Base-by-base conservation (phyloP, 2,888 invertebrate species). In the Junonia oenone region DNA sequence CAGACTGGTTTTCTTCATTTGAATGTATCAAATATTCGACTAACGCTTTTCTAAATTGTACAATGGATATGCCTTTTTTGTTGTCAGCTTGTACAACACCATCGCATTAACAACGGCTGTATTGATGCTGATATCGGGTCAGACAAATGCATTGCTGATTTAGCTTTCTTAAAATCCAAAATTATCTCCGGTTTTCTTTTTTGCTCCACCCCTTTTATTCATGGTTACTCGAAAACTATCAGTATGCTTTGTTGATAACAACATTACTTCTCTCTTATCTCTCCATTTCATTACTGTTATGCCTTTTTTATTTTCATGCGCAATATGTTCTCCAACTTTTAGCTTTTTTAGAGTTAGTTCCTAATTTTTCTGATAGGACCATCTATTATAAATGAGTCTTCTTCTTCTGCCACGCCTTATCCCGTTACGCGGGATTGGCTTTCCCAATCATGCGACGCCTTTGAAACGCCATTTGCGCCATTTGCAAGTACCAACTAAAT, bases 241-340 rank as follows among this genome's bases (percentile, higher is more conserved):
- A 9, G 69, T 66, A 58, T 75, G 72, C 59, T 74, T 76, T 40
- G 75, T 76, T 5, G 73, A 71, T 17, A 74, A 63, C 57, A 67
- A 52, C 13, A 61, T 31, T 13, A 67, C 65, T 31, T 68, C 65
- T 13, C 66, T 33, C 43, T 67, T 68, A 45, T 67, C 66, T 43
- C 64, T 65, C 67, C 68, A 68, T 57, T 66, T 66, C 4, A 69
- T 15, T 5, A 72, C 62, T 22, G 61, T 64, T 37, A 73, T 64
- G 14, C 71, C 72, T 45, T 61, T 55, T 51, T 67, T 62, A 62
- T 68, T 77, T 50, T 75, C 72, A 53, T 51, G 64, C 6, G 68
- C 68, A 5, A 63, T 55, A 0, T 31, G 52, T 55, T 68, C 63
- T 5, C 70, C 68, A 54, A n/a, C 17, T 63, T 73, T 33, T 33